Percentiles rank a stretch among this genome's conserved stretches.
Evolutionary conservation across 2,113 vertebrate species (phyloP).

Genomic region (Barnardius zonarius): DNA sequence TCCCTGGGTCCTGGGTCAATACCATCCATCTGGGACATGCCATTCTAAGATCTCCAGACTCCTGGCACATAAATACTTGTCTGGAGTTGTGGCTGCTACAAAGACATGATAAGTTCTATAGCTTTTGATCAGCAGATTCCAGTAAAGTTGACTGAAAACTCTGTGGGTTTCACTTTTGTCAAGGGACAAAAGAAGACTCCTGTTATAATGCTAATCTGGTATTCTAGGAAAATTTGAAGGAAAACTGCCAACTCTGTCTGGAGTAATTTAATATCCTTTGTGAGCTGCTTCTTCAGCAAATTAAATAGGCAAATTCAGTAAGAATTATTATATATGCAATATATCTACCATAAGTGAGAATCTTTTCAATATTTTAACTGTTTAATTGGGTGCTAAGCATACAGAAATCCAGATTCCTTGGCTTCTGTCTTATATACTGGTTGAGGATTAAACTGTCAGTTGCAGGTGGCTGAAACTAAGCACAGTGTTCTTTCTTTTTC

Average conservation of each 20-base stretch:
- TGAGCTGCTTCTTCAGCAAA: neutral
- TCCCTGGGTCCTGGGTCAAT: neutral
- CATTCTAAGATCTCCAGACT: neutral
- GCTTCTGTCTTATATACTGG: neutral
- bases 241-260: neutral
- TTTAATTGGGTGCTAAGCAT: neutral
- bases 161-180: neutral
- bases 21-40: too few relatives aligned
- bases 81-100: neutral
- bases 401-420: neutral
- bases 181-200: neutral
- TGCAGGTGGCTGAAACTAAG: neutral
- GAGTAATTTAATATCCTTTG: neutral
- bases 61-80: neutral
- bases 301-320: neutral
- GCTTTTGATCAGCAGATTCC: neutral
- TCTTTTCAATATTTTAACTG: neutral
- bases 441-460: neutral
- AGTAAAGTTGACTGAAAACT: neutral
- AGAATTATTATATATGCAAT: neutral
- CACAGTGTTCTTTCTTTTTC: neutral
- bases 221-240: neutral
- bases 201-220: neutral
- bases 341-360: too few relatives aligned
- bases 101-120: neutral